Conservation (phyloP, 1,140 invertebrate species). For the Vanessa atalanta region DNA sequence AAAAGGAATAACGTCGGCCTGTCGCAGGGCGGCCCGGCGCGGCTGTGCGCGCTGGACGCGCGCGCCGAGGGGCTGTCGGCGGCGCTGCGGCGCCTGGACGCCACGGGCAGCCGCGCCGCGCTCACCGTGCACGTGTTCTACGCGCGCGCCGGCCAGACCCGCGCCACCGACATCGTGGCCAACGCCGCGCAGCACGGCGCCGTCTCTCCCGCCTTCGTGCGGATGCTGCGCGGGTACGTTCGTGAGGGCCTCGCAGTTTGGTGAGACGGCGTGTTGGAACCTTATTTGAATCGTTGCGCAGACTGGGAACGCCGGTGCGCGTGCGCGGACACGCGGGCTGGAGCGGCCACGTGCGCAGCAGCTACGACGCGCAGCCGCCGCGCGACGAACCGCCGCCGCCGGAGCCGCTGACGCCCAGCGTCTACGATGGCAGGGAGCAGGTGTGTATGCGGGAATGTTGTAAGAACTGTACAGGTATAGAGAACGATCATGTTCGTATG, state of each 20-base stretch:
- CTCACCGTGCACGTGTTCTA: constrained; percentile 98
- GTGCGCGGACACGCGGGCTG: constrained; percentile 92
- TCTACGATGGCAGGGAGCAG: constrained; percentile 84
- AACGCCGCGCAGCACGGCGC: constrained; percentile 80
- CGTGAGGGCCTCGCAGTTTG: too few relatives aligned
- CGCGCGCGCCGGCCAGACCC: constrained; percentile 91
- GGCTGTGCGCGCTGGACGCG: constrained; percentile 90
- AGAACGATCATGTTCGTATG: background rate
- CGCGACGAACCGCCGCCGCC: constrained; percentile 78
- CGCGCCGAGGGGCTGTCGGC: constrained; percentile 86
- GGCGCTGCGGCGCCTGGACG: constrained; percentile 89
- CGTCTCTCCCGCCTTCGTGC: constrained; percentile 57
- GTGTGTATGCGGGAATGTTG: constrained; percentile 27
- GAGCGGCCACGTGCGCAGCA: constrained; percentile 92
- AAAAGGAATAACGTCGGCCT: too few relatives aligned
- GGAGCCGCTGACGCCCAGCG: constrained; percentile 53
- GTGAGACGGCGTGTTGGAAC: too few relatives aligned
- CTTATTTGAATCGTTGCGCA: constrained; percentile 52
- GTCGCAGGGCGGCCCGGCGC: constrained; percentile 71
- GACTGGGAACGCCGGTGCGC: constrained; percentile 93
- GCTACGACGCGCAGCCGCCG: constrained; percentile 77
- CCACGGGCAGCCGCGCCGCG: constrained; percentile 90
- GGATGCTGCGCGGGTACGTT: constrained; percentile 70
- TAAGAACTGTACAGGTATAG: too few relatives aligned
- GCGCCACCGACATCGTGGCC: constrained; percentile 88